Percentiles rank a stretch among this genome's conserved stretches.
Evolutionary conservation across 2,888 invertebrate genomes (phyloP).

Genomic region (Liodrosophila aerea): DNA sequence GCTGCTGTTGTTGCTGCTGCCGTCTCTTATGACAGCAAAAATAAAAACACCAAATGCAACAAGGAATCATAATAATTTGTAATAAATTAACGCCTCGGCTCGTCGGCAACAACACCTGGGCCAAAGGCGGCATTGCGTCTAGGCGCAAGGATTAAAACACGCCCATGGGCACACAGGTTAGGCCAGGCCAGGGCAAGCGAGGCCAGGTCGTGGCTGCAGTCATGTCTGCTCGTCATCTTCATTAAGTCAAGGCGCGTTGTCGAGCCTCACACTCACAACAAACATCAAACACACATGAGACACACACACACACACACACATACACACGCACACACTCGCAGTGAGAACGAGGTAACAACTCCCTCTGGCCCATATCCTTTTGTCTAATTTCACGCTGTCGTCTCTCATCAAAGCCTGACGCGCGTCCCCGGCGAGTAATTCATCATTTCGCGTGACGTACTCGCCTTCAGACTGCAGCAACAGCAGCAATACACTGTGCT

Average conservation of each 20-base stretch:
- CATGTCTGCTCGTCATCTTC: conserved; percentile 63
- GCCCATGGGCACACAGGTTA: conserved; percentile 39
- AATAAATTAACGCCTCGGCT: conserved; percentile 74
- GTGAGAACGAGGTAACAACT: conserved; percentile 13
- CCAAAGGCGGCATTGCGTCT: conserved; percentile 49
- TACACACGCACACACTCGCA: neutral
- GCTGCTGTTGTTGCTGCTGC: conserved; percentile 36
- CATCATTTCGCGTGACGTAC: conserved; percentile 77
- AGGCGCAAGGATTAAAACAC: conserved; percentile 68
- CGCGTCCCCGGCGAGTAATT: conserved; percentile 77
- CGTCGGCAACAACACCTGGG: conserved; percentile 46
- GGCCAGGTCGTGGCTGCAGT: neutral
- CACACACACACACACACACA: conserved; percentile 15
- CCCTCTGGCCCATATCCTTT: conserved; percentile 65
- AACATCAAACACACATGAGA: conserved; percentile 1
- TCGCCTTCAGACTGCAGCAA: conserved; percentile 43
- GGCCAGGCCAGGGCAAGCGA: neutral
- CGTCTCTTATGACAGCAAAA: conserved; percentile 52
- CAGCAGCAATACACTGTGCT: conserved; percentile 19
- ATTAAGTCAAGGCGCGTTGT: conserved; percentile 71
- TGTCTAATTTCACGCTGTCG: conserved; percentile 78
- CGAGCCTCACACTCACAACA: conserved; percentile 20
- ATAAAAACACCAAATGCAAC: conserved; percentile 55
- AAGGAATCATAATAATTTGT: conserved; percentile 77
- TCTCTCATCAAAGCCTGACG: conserved; percentile 76